Base-by-base conservation (phyloP, 2,113 vertebrate species). In the Bagarius yarrelli region DNA sequence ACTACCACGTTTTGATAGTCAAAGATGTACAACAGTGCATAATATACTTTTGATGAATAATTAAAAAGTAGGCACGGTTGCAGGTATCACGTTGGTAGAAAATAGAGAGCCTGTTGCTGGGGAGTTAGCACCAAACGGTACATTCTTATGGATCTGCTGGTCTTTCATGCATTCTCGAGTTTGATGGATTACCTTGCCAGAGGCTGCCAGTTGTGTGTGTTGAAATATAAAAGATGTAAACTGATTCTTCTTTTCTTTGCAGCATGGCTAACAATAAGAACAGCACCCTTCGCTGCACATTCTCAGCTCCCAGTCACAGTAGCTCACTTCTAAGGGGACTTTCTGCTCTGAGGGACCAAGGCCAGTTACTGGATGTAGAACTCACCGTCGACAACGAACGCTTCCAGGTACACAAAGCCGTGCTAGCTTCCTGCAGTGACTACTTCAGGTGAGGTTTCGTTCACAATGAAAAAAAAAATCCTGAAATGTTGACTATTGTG, bases 391-490 rank as follows among this genome's bases (percentile, higher is more conserved):
- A 96, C 86, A 93, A 95, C 76, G 95, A 98, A 92, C 95, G 89
- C 73, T 99, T 99, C 90, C 94, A 94, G 66, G 98, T 98, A 27
- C 97, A 99, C 93, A 96, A 94, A 92, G 97, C 97, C 52, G 97
- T 99, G 84, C 92, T 99, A 89, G 97, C 98, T 2, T 95, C 98
- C 88, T 98, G 98, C 93, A 99, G 98, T 81, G 97, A 99, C 91
- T 99, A 99, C 89, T 99, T 99, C 94, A 95, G 98, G 98, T 99
- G 89, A 83, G 21, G 32, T 27, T 53, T 66, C 25, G 19, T 21
- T 30, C n/a, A 25, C 55, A 57, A 30, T 25, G 70, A 53, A 25
- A 55, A 61, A 40, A 23, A 6, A 56, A 36, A 55, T 36, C 23
- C 44, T n/a, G 52, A 12, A 13, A 53, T 5, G 78, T 13, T 53